Percentiles rank a stretch among this genome's conserved stretches.
Evolutionary conservation across 2,888 invertebrate genomes (phyloP).

Genomic region (Malachius bipustulatus): DNA sequence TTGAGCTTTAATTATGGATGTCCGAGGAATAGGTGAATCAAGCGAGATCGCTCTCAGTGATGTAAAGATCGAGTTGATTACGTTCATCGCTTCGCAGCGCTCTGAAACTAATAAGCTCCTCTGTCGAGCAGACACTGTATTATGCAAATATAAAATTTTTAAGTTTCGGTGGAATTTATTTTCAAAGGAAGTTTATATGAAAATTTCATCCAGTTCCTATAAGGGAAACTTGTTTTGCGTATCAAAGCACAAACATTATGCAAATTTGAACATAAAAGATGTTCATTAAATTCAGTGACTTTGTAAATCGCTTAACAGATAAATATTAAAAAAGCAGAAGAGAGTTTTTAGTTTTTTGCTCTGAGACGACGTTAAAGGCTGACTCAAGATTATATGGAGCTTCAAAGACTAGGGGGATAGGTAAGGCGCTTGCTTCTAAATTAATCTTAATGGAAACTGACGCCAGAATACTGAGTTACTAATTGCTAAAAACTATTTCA

Average conservation of each 20-base stretch:
- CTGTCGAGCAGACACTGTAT: conserved; percentile 2
- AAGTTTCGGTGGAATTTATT: conserved; percentile 1
- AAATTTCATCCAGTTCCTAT: conserved; percentile 16
- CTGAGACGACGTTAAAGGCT: too few species aligned
- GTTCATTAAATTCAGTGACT: conserved; percentile 32
- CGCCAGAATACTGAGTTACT: too few species aligned
- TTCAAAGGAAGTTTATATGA: conserved; percentile 16
- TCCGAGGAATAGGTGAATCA: too few species aligned
- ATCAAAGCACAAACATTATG: conserved; percentile 31
- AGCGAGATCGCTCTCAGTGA: too few species aligned
- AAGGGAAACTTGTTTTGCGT: conserved; percentile 24
- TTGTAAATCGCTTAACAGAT: conserved; percentile 28
- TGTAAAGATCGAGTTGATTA: too few species aligned
- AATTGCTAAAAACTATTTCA: too few species aligned
- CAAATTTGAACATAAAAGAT: conserved; percentile 31
- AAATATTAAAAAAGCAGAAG: conserved; percentile 29
- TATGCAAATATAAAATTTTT: conserved; percentile 1
- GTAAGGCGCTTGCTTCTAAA: too few species aligned
- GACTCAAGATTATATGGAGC: too few species aligned
- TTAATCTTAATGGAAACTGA: too few species aligned
- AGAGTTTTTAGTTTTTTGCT: conserved; percentile 12
- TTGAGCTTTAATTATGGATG: too few species aligned
- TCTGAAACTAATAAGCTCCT: not conserved
- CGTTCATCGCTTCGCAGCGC: not conserved
- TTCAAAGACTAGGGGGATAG: too few species aligned